Conservation (phyloP, 2,888 invertebrate species). For the Agonopterix subpropinquella region DNA sequence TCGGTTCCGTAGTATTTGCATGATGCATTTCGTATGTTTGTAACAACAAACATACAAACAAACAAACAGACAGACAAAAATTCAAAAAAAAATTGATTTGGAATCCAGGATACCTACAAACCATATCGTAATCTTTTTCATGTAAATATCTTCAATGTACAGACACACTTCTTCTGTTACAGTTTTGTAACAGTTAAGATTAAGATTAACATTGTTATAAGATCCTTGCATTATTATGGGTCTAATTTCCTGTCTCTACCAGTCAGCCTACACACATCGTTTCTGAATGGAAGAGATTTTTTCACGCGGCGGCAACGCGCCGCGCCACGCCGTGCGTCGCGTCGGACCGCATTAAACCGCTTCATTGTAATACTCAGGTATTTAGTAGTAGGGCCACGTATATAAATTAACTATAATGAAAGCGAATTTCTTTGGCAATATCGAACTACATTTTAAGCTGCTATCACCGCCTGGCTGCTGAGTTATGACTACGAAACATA, state of each 20-base stretch:
- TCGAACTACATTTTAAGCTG: conserved; percentile 48
- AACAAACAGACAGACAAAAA: no score
- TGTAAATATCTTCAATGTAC: no score
- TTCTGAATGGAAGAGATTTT: conserved; percentile 33
- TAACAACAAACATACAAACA: no score
- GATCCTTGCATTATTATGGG: no score
- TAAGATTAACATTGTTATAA: no score
- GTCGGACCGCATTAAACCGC: conserved; percentile 38
- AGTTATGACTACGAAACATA: conserved; percentile 32
- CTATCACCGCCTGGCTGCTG: conserved; percentile 42
- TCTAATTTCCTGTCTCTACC: conserved; percentile 18
- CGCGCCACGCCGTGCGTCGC: conserved; percentile 16
- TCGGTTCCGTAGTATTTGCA: no score
- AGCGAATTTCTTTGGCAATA: conserved; percentile 36
- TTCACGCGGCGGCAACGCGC: conserved; percentile 29
- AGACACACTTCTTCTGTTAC: no score
- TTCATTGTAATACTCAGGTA: conserved; percentile 58
- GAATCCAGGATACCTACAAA: no score
- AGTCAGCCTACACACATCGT: conserved; percentile 28
- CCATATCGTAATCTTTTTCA: no score
- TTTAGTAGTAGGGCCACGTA: conserved; percentile 51
- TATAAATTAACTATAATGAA: conserved; percentile 47
- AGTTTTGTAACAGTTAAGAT: no score
- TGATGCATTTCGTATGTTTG: no score
- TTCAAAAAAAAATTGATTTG: no score